These are phyloP conservation scores for Enteromius trimaculatus DNA, from an alignment of 2,797 vertebrate genomes.

Conservation along the genomic window DNA sequence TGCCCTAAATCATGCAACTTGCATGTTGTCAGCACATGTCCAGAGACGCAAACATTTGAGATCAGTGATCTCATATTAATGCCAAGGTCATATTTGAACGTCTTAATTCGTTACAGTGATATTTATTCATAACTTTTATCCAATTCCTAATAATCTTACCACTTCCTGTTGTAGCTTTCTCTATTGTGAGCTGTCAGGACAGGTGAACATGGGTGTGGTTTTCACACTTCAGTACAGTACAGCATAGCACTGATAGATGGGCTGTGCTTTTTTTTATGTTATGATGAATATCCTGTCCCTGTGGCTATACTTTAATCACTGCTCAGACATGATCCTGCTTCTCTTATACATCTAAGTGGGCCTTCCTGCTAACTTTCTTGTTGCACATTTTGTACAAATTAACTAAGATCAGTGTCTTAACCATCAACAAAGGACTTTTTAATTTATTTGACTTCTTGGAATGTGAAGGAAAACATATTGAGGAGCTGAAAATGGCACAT, in stretches of 20 bases:
- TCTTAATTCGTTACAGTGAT: background rate
- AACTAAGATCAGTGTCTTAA: constrained; percentile 16
- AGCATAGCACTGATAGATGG: constrained; percentile 19
- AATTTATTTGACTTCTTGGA: background rate
- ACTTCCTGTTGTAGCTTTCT: background rate
- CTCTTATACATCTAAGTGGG: background rate
- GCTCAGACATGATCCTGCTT: constrained; percentile 38
- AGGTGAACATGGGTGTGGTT: constrained; percentile 43
- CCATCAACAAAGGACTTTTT: background rate
- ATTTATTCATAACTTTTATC: background rate
- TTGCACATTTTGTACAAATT: constrained; percentile 29
- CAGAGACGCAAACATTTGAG: background rate
- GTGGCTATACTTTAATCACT: constrained; percentile 36
- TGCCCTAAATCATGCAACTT: background rate
- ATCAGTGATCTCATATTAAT: background rate
- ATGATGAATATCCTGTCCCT: constrained; percentile 61
- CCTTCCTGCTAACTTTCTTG: background rate
- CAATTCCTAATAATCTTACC: background rate
- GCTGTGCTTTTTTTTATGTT: background rate
- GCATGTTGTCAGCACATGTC: background rate
- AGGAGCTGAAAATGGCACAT: constrained; percentile 26
- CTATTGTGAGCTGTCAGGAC: constrained; percentile 2
- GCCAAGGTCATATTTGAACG: background rate
- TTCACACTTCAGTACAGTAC: constrained; percentile 16
- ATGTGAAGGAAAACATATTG: constrained; percentile 11